These are phyloP conservation scores for Gambusia holbrooki DNA, from an alignment of 2,113 vertebrate species.

Conservation along the genomic window DNA sequence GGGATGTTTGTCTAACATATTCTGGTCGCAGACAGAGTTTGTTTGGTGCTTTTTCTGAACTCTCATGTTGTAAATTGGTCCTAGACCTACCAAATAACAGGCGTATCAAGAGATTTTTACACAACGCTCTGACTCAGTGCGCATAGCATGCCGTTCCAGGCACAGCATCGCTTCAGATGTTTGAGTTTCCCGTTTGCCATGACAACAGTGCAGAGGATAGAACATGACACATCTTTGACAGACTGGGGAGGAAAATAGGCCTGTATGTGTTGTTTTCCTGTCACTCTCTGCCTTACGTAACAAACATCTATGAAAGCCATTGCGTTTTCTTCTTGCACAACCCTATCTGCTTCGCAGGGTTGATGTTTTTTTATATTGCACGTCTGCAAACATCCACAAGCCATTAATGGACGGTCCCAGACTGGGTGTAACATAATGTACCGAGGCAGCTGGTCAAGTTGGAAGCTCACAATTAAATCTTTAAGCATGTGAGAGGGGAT, in stretches of 20 bases:
- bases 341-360: conserved; percentile 45
- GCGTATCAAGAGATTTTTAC: conserved; percentile 44
- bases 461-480: conserved; percentile 45
- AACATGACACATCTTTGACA: conserved; percentile 67
- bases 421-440: conserved; percentile 27
- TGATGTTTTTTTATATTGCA: conserved; percentile 42
- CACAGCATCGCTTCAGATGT: conserved; percentile 62
- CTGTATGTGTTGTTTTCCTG: conserved; percentile 66
- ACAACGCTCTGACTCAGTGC: conserved; percentile 43
- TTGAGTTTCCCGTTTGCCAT: conserved; percentile 68
- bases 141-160: conserved; percentile 33
- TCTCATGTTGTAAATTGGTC: conserved; percentile 50
- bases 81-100: conserved; percentile 49
- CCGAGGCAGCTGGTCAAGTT: conserved; percentile 35
- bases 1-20: conserved; percentile 1
- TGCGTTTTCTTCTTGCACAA: conserved; percentile 15
- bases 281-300: conserved; percentile 61
- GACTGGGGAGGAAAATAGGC: conserved; percentile 64
- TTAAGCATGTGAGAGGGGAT: conserved; percentile 17
- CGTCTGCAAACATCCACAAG: conserved; percentile 30
- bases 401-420: conserved; percentile 45
- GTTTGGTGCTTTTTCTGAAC: conserved; percentile 19
- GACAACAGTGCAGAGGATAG: conserved; percentile 69
- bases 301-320: conserved; percentile 49
- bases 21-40: conserved; percentile 8